Evolutionary conservation across 2,113 vertebrate genomes (phyloP), one percentile per base, ranked within the genome.

Genomic region (Chaetorhynchus papuensis): DNA sequence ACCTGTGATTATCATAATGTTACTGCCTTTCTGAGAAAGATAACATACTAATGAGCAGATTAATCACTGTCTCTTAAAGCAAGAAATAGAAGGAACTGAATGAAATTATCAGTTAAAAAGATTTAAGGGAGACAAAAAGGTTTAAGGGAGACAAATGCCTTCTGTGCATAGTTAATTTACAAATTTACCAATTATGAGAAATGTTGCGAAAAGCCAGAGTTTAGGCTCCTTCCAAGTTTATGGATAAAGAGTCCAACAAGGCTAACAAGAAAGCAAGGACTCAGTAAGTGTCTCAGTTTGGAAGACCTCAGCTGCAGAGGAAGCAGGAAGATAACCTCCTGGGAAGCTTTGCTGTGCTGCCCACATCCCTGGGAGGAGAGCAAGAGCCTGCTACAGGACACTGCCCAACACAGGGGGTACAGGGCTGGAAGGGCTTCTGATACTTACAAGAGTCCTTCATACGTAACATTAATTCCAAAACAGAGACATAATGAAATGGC

Each of bases 341-440:
- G 0, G 37, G 23, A 45, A 44, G 14, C n/a, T 72, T 11, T 2
- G 0, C 53, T 37, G 19, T 0, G 1, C 28, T 91, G 60, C 65
- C 66, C 50, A 15, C 21, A 21, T 17, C 63, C 56, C 78, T 3
- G 1, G 30, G 66, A 88, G 22, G 26, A 47, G 41, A 1, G 0
- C 20, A 44, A 9, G 10, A 39, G 26, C 12, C 83, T 74, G 44
- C 31, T 15, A 9, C 27, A 60, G 70, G 49, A 35, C 59, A 45
- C 63, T 49, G 78, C 53, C 35, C 5, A 2, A 19, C 18, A n/a
- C 47, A 2, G 1, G 37, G 52, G 13, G 26, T 4, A 24, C 30
- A 54, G 54, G 66, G 54, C 78, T 72, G 33, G 33, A 50, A 59
- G 54, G 39, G 54, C 23, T 77, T 86, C 66, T 72, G 71, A 41